phyloP scores from a whole-genome alignment of 2,797 vertebrate species.

The Chiroxiphia lanceolata region DNA sequence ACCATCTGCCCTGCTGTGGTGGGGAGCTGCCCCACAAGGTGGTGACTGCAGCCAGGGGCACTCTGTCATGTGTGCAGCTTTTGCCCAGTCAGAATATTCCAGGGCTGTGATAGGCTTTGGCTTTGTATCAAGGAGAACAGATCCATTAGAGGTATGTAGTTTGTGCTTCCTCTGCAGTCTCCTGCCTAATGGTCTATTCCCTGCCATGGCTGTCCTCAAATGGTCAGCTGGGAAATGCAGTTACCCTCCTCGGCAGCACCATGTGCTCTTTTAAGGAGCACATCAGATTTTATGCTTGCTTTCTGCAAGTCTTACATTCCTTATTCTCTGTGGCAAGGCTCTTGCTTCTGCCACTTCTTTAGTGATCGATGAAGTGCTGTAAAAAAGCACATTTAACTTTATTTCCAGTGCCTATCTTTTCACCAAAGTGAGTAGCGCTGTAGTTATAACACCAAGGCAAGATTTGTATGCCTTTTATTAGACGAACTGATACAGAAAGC shows the following conservation, averaged over 20 bases:
- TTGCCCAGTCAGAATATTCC: not conserved
- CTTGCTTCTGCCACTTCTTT: not conserved
- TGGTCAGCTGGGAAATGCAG: not conserved
- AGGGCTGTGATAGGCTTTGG: not conserved
- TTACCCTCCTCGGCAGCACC: not conserved
- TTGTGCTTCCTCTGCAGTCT: not conserved
- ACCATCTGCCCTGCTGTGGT: not conserved
- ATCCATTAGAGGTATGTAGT: not conserved
- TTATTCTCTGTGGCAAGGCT: not conserved
- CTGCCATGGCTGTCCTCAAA: not conserved
- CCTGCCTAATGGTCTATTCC: not conserved
- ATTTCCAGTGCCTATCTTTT: not conserved
- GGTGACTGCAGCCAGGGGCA: not conserved
- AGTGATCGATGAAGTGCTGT: not conserved
- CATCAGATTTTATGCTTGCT: not conserved
- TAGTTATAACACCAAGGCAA: not conserved
- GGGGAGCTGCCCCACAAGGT: not conserved
- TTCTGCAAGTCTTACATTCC: not conserved
- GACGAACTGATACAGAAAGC: not conserved
- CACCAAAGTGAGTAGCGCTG: rapidly evolving
- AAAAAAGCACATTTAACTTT: not conserved
- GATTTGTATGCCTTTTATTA: not conserved
- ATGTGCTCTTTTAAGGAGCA: not conserved
- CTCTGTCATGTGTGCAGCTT: not conserved
- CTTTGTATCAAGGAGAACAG: not conserved